phyloP scores from a whole-genome alignment of 2,113 vertebrate genomes.

The Heterocephalus glaber region DNA sequence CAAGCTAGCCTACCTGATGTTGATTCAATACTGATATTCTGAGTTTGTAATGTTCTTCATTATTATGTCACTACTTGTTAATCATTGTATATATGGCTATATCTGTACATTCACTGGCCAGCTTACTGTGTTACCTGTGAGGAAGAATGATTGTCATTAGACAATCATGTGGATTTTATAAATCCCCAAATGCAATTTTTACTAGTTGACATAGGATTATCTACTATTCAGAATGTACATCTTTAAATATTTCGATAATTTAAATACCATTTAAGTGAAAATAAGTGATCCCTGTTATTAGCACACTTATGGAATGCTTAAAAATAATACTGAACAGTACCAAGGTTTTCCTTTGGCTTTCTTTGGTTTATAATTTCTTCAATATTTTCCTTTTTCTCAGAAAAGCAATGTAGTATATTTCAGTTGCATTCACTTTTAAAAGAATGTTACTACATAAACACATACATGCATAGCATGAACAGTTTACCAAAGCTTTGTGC shows the following conservation, averaged over 20 bases:
- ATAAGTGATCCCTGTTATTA: neutral
- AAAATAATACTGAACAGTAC: neutral
- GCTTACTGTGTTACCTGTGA: conserved; percentile 37
- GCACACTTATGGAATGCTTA: conserved; percentile 4
- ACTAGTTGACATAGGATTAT: conserved; percentile 5
- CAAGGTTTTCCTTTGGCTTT: neutral
- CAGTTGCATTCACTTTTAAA: conserved; percentile 14
- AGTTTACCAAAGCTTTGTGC: neutral
- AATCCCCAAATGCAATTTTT: conserved; percentile 22
- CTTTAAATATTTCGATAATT: conserved; percentile 57
- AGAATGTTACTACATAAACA: neutral
- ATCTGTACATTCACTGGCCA: conserved; percentile 9
- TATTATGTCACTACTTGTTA: neutral
- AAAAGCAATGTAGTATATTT: conserved; percentile 9
- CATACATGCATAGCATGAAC: neutral
- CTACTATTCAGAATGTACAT: conserved; percentile 41
- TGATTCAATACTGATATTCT: conserved; percentile 34
- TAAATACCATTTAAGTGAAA: conserved; percentile 38
- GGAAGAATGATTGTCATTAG: conserved; percentile 38
- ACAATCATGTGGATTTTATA: neutral
- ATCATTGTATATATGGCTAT: neutral
- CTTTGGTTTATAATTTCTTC: conserved; percentile 39
- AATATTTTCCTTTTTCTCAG: conserved; percentile 47
- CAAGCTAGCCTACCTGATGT: neutral
- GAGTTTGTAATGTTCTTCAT: neutral